Evolutionary conservation across 1,140 invertebrate genomes (phyloP).

Genomic region (Papilio aristodemus): DNA sequence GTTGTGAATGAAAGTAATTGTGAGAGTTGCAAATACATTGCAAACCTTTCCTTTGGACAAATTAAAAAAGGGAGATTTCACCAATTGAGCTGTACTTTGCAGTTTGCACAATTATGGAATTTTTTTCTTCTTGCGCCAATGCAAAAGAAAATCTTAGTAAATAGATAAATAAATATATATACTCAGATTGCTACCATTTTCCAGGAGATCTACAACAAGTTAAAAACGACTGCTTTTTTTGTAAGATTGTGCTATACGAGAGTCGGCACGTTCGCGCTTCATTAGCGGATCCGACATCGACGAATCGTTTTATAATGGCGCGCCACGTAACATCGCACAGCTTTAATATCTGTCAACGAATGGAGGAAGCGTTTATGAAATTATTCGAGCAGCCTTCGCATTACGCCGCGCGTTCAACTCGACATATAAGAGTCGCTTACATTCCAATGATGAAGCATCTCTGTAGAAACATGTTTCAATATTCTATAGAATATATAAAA

Average conservation of each 20-base stretch:
- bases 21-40: no score
- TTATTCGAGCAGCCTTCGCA: slow-evolving; percentile 12
- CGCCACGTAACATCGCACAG: slow-evolving; percentile 10
- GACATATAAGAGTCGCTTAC: not conserved
- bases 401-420: slow-evolving; percentile 5
- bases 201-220: not conserved
- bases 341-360: slow-evolving; percentile 31
- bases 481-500: no score
- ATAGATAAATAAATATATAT: not conserved
- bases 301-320: slow-evolving; percentile 26
- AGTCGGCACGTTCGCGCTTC: slow-evolving; percentile 2
- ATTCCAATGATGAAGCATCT: not conserved
- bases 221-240: slow-evolving; percentile 2
- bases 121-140: no score
- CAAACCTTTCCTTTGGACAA: no score
- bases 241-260: not conserved
- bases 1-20: no score
- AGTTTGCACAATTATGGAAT: no score
- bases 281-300: slow-evolving; percentile 21
- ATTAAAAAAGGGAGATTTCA: no score
- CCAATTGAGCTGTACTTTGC: no score
- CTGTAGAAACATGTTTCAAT: not conserved
- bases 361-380: slow-evolving; percentile 27
- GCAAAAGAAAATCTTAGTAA: no score
- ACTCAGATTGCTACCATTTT: not conserved